phyloP scores from a whole-genome alignment of 2,113 vertebrate species.

The Spermophilus dauricus region DNA sequence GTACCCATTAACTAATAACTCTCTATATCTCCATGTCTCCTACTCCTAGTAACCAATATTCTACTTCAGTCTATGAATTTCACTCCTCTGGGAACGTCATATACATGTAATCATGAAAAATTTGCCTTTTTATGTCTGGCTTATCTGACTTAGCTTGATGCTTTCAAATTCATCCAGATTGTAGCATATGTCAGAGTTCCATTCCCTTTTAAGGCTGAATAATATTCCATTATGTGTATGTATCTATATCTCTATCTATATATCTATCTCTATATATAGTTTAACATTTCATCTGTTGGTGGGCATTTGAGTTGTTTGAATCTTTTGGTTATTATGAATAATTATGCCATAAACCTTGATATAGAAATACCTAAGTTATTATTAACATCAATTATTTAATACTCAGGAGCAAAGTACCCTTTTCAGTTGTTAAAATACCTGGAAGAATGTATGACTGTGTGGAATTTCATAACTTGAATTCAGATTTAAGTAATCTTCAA shows the following conservation, averaged over 20 bases:
- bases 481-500: not conserved
- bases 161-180: not conserved
- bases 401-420: not conserved
- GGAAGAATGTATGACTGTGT: not conserved
- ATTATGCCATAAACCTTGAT: too few species aligned
- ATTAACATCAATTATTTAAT: not conserved
- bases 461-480: conserved; percentile 27
- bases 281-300: not conserved
- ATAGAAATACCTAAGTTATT: not conserved
- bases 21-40: not conserved
- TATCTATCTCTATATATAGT: not conserved
- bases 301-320: not conserved
- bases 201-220: not conserved
- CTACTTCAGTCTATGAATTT: not conserved
- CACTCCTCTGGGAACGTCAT: not conserved
- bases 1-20: not conserved
- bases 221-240: not conserved
- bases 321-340: not conserved
- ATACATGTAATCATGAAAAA: not conserved
- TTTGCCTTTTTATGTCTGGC: not conserved
- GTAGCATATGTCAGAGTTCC: not conserved
- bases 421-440: not conserved
- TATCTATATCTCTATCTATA: too few species aligned
- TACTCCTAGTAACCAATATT: not conserved
- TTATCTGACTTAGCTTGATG: not conserved